phyloP scores from a whole-genome alignment of 1,140 invertebrate genomes.

The Potamilus streckersoni region DNA sequence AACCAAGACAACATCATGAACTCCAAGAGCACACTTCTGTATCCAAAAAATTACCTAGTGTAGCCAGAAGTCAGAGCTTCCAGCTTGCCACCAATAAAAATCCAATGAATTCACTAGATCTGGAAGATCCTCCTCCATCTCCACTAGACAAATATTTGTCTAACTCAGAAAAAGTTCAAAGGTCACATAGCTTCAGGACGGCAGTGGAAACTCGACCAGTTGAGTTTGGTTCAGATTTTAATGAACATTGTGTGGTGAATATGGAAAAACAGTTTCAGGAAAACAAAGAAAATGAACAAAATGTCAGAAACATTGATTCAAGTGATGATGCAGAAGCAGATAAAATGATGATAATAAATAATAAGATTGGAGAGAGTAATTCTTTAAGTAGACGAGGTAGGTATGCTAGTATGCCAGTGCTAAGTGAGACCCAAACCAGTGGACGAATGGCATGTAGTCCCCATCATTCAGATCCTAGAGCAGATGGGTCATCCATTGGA shows the following conservation, averaged over 20 bases:
- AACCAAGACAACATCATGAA: too few relatives aligned
- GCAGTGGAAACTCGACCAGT: constrained; percentile 22
- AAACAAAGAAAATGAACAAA: too few relatives aligned
- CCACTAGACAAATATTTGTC: constrained; percentile 19
- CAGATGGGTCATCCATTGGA: constrained; percentile 6
- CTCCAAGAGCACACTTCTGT: too few relatives aligned
- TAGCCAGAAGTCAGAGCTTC: constrained; percentile 21
- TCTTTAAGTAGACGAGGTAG: constrained; percentile 12
- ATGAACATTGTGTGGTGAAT: too few relatives aligned
- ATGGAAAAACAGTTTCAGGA: too few relatives aligned
- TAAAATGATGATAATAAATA: too few relatives aligned
- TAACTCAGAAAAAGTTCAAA: constrained; percentile 10
- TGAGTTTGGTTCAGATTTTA: constrained; percentile 8
- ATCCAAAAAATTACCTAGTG: too few relatives aligned
- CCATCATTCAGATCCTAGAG: constrained; percentile 11
- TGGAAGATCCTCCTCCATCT: too few relatives aligned
- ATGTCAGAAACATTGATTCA: too few relatives aligned
- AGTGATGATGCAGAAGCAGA: too few relatives aligned
- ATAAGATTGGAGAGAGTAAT: too few relatives aligned
- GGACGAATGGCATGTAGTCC: constrained; percentile 3
- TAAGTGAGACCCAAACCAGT: constrained; percentile 6
- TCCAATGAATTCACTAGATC: too few relatives aligned
- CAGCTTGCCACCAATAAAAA: constrained; percentile 3
- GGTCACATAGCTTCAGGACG: constrained; percentile 21
- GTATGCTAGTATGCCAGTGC: constrained; percentile 29